Base-by-base conservation (phyloP, 2,888 invertebrate genomes). In the Glyphotaelius pellucidus region DNA sequence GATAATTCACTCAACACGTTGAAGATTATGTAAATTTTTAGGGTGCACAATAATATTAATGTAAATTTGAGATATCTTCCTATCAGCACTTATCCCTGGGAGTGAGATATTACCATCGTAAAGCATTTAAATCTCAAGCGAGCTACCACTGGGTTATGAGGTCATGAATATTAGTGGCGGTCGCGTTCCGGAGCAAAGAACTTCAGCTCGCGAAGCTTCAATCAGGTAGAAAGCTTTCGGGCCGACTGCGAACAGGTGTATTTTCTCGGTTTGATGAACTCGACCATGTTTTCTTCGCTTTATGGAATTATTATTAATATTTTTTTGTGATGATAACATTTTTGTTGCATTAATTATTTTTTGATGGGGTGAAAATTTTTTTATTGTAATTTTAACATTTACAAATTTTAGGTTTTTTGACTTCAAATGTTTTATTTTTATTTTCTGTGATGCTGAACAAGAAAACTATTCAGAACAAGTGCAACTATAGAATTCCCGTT, bases 161-260 rank as follows among this genome's bases (percentile, higher is more conserved):
- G 84, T 84, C 84, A 84, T 84, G 32, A 84, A 84, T 84, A 84
- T 84, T 67, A 67, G 67, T 67, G 67, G n/a, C 67, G 25, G 25
- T 67, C 67, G 67, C 25, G 67, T 67, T 67, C 67, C 67, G n/a
- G 67, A 67, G 67, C 67, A 67, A 67, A 25, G 67, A 67, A 67
- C 67, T 67, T n/a, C 67, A 25, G 67, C 25, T 67, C 25, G 67
- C 67, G 67, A 67, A 67, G 25, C 67, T 67, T 25, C 67, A 25
- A 25, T 67, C 25, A 67, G 67, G 67, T 67, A 67, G 67, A 67
- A n/a, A 67, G 67, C 67, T 67, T 67, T 67, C 25, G 25, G 67
- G 67, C 67, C 9, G 67, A n/a, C 67, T 25, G 67, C 25, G 67
- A 25, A n/a, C 67, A 67, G 67, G 67, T 67, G 67, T 67, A 67